phyloP scores from a whole-genome alignment of 2,888 invertebrate genomes.

The Drosophila meridionalis region DNA sequence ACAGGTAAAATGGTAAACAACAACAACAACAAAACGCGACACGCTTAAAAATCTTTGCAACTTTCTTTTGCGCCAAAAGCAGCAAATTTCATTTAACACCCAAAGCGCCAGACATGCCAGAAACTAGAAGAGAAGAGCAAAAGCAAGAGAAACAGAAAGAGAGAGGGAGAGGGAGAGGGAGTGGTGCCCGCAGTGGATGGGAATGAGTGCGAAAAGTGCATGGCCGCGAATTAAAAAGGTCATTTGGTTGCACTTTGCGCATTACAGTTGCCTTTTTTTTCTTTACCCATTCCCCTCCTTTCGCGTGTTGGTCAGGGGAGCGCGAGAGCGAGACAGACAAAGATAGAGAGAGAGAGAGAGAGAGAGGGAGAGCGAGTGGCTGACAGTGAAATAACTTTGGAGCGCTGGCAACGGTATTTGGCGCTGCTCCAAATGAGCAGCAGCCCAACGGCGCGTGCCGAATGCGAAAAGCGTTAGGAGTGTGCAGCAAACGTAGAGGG shows the following conservation, averaged over 20 bases:
- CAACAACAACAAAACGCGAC: constrained; percentile 48
- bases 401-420: constrained; percentile 48
- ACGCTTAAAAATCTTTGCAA: constrained; percentile 79
- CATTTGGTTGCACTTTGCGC: constrained; percentile 77
- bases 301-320: constrained; percentile 15
- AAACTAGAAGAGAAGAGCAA: constrained; percentile 1
- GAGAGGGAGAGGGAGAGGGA: background rate
- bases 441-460: constrained; percentile 69
- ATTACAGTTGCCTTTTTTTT: constrained; percentile 29
- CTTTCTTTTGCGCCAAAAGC: constrained; percentile 78
- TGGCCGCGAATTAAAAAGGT: constrained; percentile 81
- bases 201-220: constrained; percentile 67
- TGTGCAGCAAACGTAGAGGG: background rate
- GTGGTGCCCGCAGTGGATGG: background rate
- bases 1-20: constrained; percentile 27
- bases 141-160: background rate
- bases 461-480: constrained; percentile 37
- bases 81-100: constrained; percentile 77
- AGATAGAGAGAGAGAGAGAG: background rate
- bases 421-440: constrained; percentile 72
- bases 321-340: background rate
- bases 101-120: constrained; percentile 52
- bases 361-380: background rate
- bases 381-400: constrained; percentile 58
- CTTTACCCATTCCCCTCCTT: background rate